These are phyloP conservation scores for Theristicus caerulescens DNA, from an alignment of 2,113 vertebrate species.

Conservation along the genomic window DNA sequence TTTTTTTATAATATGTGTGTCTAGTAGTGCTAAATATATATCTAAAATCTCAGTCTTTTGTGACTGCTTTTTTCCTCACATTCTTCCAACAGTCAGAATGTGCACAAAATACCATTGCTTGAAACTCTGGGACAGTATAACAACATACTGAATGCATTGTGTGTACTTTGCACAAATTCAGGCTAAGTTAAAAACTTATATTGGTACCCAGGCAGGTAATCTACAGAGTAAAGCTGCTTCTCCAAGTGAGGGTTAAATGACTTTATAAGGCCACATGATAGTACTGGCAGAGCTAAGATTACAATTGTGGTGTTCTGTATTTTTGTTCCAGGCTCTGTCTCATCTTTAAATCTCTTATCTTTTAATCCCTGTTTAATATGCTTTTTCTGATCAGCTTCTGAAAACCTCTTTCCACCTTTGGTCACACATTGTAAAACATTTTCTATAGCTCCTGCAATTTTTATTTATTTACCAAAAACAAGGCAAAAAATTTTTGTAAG, in stretches of 20 bases:
- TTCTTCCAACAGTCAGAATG: background rate
- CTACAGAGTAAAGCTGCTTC: background rate
- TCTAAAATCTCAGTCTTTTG: background rate
- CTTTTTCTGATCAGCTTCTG: background rate
- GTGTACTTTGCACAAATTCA: background rate
- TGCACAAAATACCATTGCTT: background rate
- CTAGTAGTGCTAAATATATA: background rate
- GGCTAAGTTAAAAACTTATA: background rate
- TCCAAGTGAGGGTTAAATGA: background rate
- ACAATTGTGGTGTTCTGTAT: background rate
- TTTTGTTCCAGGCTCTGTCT: background rate
- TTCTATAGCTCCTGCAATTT: background rate
- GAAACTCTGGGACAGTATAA: background rate
- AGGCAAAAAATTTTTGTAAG: background rate
- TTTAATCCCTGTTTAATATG: background rate
- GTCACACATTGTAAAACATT: background rate
- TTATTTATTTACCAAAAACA: background rate
- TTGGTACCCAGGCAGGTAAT: background rate
- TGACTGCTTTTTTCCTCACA: background rate
- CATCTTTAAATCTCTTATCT: background rate
- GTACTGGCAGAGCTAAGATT: background rate
- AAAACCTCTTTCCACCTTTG: background rate
- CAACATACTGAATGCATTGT: background rate
- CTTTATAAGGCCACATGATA: background rate
- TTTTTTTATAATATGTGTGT: background rate